Conservation (phyloP, 2,888 invertebrate genomes). For the Leptinotarsa juncta region DNA sequence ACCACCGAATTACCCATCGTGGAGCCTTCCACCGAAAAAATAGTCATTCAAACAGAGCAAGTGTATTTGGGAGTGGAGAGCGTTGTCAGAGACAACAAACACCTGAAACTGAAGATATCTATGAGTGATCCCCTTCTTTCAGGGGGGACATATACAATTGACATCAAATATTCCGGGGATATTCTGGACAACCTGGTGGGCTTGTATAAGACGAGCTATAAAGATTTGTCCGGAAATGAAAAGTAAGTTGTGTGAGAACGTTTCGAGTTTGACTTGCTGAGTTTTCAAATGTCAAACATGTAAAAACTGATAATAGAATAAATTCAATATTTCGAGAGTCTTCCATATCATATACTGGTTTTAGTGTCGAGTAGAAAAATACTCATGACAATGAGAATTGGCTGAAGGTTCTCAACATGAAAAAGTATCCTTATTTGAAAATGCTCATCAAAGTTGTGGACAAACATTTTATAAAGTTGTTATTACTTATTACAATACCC, state of each 20-base stretch:
- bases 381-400: too few species aligned
- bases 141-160: conserved; percentile 69
- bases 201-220: conserved; percentile 76
- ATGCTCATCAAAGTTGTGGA: too few species aligned
- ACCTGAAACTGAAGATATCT: conserved; percentile 63
- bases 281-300: too few species aligned
- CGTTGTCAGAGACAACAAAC: conserved; percentile 60
- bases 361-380: too few species aligned
- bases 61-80: conserved; percentile 52
- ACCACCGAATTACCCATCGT: conserved; percentile 22
- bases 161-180: conserved; percentile 69
- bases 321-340: too few species aligned
- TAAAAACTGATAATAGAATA: too few species aligned
- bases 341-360: too few species aligned
- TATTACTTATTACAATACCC: too few species aligned
- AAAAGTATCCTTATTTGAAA: too few species aligned
- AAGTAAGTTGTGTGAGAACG: conserved; percentile 64
- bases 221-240: conserved; percentile 64
- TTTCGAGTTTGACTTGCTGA: neutral
- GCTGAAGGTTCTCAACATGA: too few species aligned
- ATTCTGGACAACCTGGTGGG: conserved; percentile 74
- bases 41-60: conserved; percentile 41
- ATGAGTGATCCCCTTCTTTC: conserved; percentile 65
- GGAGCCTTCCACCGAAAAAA: conserved; percentile 37
- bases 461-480: too few species aligned